Base-by-base conservation (phyloP, 2,113 vertebrate species). In the Ariopsis seemanni region DNA sequence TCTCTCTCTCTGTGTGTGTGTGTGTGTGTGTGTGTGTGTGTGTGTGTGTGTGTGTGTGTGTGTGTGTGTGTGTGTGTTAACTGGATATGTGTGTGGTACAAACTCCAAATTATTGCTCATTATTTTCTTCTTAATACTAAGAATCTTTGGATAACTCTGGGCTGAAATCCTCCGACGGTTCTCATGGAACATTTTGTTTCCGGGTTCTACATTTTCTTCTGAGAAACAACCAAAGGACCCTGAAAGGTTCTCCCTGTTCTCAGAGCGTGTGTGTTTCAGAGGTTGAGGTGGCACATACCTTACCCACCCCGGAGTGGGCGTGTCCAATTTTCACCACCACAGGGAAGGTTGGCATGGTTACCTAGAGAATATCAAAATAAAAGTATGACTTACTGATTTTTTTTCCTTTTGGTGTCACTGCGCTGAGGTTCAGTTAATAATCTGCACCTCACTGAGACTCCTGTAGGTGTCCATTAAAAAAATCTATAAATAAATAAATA, bases 261-360 rank as follows among this genome's bases (percentile, higher is more conserved):
- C 34, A 3, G 71, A 48, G 22, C 7, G 58, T 82, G 5, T 25
- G 34, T 83, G 6, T 82, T 48, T 63, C 14, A 14, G 20, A 12
- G 14, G 0, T 69, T 12, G 79, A 50, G 25, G 7, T 9, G 20
- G 74, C 10, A 53, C 79, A 93, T 95, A 99, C 98, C 97, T 99
- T 99, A 93, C 98, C 98, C 98, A 99, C 99, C 93, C 98, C 98
- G 7, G 97, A 97, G 92, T 99, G 98, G 91, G 98, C 98, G 5
- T 99, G 98, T 93, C 98, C 98, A 1, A 99, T 99, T 95, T 99
- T 99, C 94, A 99, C 98, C 86, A 99, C 98, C 3, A 99, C 98
- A 6, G 98, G 98, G 90, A 99, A 99, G 0, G 96, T 96, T 81
- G 98, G 97, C 95, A 97, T 96, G 83, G 97, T 96, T 67, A 99